Evolutionary conservation across 2,888 invertebrate genomes (phyloP).

Genomic region (Abrostola triplasia): DNA sequence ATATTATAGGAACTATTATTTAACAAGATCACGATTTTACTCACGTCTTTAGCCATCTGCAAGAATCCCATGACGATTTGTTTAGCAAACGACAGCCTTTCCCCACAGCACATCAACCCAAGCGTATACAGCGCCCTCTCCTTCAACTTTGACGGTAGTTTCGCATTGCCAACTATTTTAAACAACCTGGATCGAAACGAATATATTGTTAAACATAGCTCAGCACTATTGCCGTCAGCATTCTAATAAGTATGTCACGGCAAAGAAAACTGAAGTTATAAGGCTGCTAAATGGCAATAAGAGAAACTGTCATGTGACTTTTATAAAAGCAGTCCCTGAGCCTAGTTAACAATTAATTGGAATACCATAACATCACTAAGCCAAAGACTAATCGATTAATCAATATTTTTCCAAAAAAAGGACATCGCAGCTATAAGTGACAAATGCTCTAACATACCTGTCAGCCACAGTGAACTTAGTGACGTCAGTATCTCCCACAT

Average conservation of each 20-base stretch:
- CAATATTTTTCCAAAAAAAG: neutral
- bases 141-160: conserved; percentile 91
- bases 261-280: neutral
- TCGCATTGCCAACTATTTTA: conserved; percentile 91
- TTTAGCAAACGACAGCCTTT: conserved; percentile 91
- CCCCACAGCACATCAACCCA: conserved; percentile 95
- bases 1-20: too few relatives aligned
- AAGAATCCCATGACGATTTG: conserved; percentile 93
- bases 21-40: too few relatives aligned
- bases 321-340: too few relatives aligned
- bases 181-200: conserved; percentile 82
- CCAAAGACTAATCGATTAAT: neutral
- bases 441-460: conserved; percentile 48
- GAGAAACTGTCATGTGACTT: too few relatives aligned
- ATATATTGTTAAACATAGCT: neutral
- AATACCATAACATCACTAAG: too few relatives aligned
- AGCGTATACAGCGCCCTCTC: conserved; percentile 93
- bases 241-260: neutral
- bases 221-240: too few relatives aligned
- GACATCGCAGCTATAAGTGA: neutral
- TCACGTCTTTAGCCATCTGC: conserved; percentile 92
- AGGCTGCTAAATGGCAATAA: too few relatives aligned
- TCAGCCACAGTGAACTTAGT: conserved; percentile 92
- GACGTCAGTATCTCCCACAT: conserved; percentile 64
- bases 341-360: too few relatives aligned